Conservation (phyloP, 2,888 invertebrate species). For the Eudemis profundana region DNA sequence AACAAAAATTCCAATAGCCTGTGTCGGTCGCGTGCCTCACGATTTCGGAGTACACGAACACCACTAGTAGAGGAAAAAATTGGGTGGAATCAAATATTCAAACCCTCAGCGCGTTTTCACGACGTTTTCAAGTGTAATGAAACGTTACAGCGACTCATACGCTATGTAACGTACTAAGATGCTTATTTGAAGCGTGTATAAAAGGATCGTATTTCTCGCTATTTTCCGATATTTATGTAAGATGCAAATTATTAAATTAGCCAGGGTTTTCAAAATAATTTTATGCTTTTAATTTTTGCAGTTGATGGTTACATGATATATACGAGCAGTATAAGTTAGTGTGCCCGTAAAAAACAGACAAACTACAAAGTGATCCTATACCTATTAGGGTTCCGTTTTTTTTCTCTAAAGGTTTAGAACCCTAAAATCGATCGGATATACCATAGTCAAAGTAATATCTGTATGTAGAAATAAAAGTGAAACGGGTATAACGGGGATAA, state of each 20-base stretch:
- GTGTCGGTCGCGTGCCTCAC: conserved; percentile 69
- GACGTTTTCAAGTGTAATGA: conserved; percentile 39
- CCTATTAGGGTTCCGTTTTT: too few relatives aligned
- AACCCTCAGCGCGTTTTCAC: conserved; percentile 49
- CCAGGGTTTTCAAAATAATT: neutral
- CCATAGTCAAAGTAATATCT: too few relatives aligned
- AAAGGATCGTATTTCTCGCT: conserved; percentile 12
- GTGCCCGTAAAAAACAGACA: too few relatives aligned
- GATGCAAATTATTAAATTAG: too few relatives aligned
- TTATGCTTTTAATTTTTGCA: conserved; percentile 5
- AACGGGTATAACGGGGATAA: too few relatives aligned
- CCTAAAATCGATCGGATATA: too few relatives aligned
- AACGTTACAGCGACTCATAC: conserved; percentile 33
- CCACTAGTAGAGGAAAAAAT: conserved; percentile 59
- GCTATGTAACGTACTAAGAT: conserved; percentile 27
- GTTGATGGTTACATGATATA: too few relatives aligned
- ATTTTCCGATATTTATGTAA: conserved; percentile 3
- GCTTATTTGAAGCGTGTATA: conserved; percentile 22
- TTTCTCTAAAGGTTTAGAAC: too few relatives aligned
- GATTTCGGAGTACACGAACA: conserved; percentile 76
- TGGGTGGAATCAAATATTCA: conserved; percentile 68
- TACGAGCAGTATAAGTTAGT: too few relatives aligned
- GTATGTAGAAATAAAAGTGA: too few relatives aligned
- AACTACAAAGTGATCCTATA: too few relatives aligned
- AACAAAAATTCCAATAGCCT: conserved; percentile 69